phyloP scores from a whole-genome alignment of 2,113 vertebrate species.

The Eleginops maclovinus region DNA sequence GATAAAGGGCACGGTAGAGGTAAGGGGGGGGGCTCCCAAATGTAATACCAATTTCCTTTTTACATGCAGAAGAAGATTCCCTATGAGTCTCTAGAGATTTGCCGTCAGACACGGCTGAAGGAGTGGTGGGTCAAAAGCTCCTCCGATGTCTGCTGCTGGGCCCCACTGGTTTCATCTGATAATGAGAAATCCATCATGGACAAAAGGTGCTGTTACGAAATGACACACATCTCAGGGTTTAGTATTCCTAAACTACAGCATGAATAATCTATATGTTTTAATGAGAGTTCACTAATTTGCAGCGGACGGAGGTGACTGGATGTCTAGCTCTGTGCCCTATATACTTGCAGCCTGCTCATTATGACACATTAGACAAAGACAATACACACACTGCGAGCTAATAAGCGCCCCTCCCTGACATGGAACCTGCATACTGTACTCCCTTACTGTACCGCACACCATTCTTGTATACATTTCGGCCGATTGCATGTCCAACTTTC shows the following conservation, averaged over 20 bases:
- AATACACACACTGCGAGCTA: conserved; percentile 17
- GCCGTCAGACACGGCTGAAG: conserved; percentile 36
- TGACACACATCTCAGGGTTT: conserved; percentile 1
- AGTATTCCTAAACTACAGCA: neutral
- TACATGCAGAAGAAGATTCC: conserved; percentile 35
- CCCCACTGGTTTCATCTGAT: conserved; percentile 10
- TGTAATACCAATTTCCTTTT: conserved; percentile 44
- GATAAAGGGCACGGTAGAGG: too few species aligned
- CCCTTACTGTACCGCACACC: too few species aligned
- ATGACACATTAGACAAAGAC: conserved; percentile 44
- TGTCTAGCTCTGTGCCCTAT: conserved; percentile 14
- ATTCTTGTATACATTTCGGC: neutral
- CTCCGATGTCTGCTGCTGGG: conserved; percentile 14
- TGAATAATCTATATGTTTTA: conserved; percentile 8
- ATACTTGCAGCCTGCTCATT: conserved; percentile 46
- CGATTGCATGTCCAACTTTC: neutral
- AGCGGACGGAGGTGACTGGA: conserved; percentile 8
- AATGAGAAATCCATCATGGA: conserved; percentile 8
- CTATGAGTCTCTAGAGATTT: conserved; percentile 33
- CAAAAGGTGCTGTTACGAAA: neutral
- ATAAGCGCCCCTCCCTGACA: conserved; percentile 8
- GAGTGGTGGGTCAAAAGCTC: conserved; percentile 19
- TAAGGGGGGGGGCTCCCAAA: too few species aligned
- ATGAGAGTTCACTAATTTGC: conserved; percentile 18
- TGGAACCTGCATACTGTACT: neutral